These are phyloP conservation scores for Boulengeromyrus knoepffleri DNA, from an alignment of 2,113 vertebrate species.

Conservation along the genomic window DNA sequence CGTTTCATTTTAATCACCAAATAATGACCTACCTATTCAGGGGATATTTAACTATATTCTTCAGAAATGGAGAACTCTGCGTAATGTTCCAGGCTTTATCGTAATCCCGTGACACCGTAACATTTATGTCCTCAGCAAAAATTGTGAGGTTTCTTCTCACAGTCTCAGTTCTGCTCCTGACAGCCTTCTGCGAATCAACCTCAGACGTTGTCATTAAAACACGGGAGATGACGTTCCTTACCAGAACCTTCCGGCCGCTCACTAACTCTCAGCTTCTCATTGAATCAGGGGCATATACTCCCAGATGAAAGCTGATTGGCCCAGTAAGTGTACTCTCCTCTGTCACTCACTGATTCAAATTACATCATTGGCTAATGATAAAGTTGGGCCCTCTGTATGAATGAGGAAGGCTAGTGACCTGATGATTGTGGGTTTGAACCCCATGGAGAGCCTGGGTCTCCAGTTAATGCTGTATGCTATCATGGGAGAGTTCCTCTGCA, in stretches of 20 bases:
- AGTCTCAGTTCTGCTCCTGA: background rate
- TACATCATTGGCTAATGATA: background rate
- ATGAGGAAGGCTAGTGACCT: background rate
- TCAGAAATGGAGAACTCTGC: background rate
- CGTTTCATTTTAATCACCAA: background rate
- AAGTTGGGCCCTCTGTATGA: background rate
- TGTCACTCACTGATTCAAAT: background rate
- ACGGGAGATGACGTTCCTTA: background rate
- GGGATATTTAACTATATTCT: conserved; percentile 1
- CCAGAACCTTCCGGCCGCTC: background rate
- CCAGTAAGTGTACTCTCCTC: background rate
- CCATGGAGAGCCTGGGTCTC: background rate
- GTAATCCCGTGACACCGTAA: background rate
- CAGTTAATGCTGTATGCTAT: background rate
- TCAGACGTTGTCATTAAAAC: background rate
- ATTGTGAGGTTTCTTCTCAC: background rate
- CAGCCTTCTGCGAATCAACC: background rate
- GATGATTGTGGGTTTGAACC: background rate
- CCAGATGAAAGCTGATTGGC: background rate
- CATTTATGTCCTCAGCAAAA: background rate
- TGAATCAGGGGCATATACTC: background rate
- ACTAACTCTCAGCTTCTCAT: background rate
- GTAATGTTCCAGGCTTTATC: background rate
- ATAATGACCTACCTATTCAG: background rate
- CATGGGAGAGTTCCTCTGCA: background rate